Evolutionary conservation across 2,113 vertebrate genomes (phyloP), one percentile per base, ranked within the genome.

Genomic region (Orthonyx spaldingii): DNA sequence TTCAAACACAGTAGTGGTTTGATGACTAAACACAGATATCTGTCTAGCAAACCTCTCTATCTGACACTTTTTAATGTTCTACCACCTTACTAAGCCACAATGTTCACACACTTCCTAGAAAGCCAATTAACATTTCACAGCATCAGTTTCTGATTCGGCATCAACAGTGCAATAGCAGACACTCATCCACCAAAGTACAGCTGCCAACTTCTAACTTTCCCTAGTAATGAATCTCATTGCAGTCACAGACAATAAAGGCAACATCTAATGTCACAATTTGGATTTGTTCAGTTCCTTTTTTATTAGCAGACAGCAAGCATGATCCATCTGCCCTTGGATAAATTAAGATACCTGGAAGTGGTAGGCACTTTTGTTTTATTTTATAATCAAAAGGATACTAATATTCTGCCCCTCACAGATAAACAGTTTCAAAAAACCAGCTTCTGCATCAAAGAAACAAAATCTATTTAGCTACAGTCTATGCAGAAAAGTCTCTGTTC

Each of bases 71-170:
- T 77, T 87, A 65, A 94, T 71, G 10, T 56, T 57, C 15, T 18
- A 69, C 21, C 24, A 39, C 61, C 63, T 94, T 63, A 81, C 39
- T 24, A 80, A 83, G 32, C 39, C 42, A 83, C n/a, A 65, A 59
- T 23, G 61, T 65, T 85, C 86, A 39, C 20, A 17, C 19, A 15
- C 42, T 87, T 83, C 72, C 53, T 69, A 60, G 72, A 50, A 92
- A 82, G n/a, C 24, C 83, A 92, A 70, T 86, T 93, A 92, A 87
- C n/a, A 56, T 84, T 87, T 96, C 78, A 74, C 39, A 93, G 71
- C 27, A 70, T 88, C 47, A 33, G 22, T 82, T 87, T 96, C 53
- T 89, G 70, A 84, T 27, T 90, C 3, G 0, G 30, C 39, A 92
- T 78, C 42, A 57, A 71, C 65, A 83, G 3, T 7, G 9, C 41